These are phyloP conservation scores for Nemotelus nigrinus DNA, from an alignment of 2,888 invertebrate species.

Conservation along the genomic window DNA sequence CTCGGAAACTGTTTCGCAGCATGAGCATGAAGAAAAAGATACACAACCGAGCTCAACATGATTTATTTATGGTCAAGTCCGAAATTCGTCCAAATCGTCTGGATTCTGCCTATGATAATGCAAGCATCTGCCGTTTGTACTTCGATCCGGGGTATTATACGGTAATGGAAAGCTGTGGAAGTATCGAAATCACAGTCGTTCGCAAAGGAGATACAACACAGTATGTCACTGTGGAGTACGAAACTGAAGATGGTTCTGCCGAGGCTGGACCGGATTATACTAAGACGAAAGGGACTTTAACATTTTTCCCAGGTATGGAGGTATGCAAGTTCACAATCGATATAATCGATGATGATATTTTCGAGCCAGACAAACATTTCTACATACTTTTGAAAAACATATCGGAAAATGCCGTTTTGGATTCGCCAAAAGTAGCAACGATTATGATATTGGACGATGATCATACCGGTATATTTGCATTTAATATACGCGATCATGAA, in stretches of 20 bases:
- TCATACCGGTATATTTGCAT: slow-evolving; percentile 96
- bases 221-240: slow-evolving; percentile 87
- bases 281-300: slow-evolving; percentile 83
- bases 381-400: slow-evolving; percentile 83
- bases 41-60: slow-evolving; percentile 86
- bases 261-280: slow-evolving; percentile 96
- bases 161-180: slow-evolving; percentile 97
- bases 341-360: slow-evolving; percentile 98
- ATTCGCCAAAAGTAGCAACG: slow-evolving; percentile 90
- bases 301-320: slow-evolving; percentile 88
- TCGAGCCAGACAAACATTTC: slow-evolving; percentile 99
- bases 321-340: slow-evolving; percentile 88
- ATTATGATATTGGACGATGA: slow-evolving; percentile 99
- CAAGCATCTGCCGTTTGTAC: slow-evolving; percentile 77
- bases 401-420: slow-evolving; percentile 76
- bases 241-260: slow-evolving; percentile 97
- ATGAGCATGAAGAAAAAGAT: slow-evolving; percentile 90
- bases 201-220: slow-evolving; percentile 83
- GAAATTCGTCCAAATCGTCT: slow-evolving; percentile 75
- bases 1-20: slow-evolving; percentile 93
- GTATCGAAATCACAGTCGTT: slow-evolving; percentile 88
- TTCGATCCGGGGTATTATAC: slow-evolving; percentile 99
- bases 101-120: slow-evolving; percentile 70
- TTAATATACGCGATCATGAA: slow-evolving; percentile 85
- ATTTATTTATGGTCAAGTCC: slow-evolving; percentile 73